Evolutionary conservation across 2,888 invertebrate species (phyloP), one percentile per base, ranked within the genome.

Genomic region (Spodoptera picta): DNA sequence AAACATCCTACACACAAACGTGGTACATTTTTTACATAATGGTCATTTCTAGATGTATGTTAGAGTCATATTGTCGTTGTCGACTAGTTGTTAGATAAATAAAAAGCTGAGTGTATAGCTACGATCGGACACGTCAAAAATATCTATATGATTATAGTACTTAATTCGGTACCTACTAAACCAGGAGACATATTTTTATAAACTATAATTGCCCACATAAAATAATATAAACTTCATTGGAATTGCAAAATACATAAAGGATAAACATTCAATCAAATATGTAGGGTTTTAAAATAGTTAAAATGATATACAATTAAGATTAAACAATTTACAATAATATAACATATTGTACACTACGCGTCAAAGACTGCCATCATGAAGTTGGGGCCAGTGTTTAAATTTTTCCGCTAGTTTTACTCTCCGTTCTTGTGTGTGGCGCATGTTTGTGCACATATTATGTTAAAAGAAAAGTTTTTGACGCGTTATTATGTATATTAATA

Each of bases 121-220:
- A 62, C 48, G 60, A n/a, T 65, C 55, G 51, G 60, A 73, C 58
- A 80, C 62, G 65, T 60, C 62, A 65, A 48, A 65, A 57, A 62
- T 57, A 65, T 57, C 68, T 64, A 14, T 50, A 54, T 56, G 60
- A 68, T 74, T 69, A 81, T 77, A 71, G 70, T 81, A 72, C 81
- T 75, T 83, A 81, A 72, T 69, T 80, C 73, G 71, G 73, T 82
- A 82, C 79, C 74, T 80, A 82, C 75, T 77, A 77, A 84, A 65
- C 83, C 85, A 93, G 94, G 94, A 94, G 94, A 94, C 94, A 94
- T 94, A 94, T 94, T 94, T 94, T 94, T 86, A 79, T 84, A 88
- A 89, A 85, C 83, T 82, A 87, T 88, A 84, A 93, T 94, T 94
- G 94, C 94, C 94, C 94, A 94, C 94, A 92, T 83, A 79, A 65